Evolutionary conservation across 2,888 invertebrate species (phyloP), one percentile per base, ranked within the genome.

Genomic region (Herminia tarsipennalis): DNA sequence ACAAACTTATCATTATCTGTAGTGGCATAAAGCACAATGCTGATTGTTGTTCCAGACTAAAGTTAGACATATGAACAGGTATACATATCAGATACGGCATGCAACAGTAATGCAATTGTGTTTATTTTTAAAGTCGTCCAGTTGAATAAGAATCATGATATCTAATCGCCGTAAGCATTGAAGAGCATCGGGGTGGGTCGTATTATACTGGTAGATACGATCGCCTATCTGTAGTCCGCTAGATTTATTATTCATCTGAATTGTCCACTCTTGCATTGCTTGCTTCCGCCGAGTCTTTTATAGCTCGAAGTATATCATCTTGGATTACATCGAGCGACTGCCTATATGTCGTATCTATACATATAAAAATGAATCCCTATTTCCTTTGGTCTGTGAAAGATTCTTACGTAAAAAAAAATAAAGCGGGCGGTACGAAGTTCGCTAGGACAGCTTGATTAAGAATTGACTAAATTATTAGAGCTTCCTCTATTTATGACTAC

Each of bases 101-200:
- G 78, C 78, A 79, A 76, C 73, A 81, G 73, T 73, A 67, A 70
- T 78, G 78, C 83, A 83, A 83, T 86, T 84, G 84, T 75, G 79
- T 81, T 84, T 87, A 86, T 88, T 88, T 88, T 83, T 83, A 81
- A 78, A 78, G 65, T 66, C 69, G 71, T 62, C 83, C 81, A 83
- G 74, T 68, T 32, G 66, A 69, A 48, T 58, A 61, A 56, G 76
- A 71, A 55, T 67, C 75, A 53, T 57, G 50, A 52, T 53, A 57
- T 59, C 47, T 47, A 57, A 48, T 59, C 58, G 47, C 39, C 45
- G 44, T 45, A 51, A 57, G 55, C 53, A 42, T 48, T 52, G 43
- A 37, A 14, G 43, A 58, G 63, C 66, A 62, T 68, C 66, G 68
- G 75, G 78, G 83, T 75, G 76, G 81, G 49, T 76, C 83, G 77